Conservation (phyloP, 2,888 invertebrate genomes). For the Vanessa cardui region DNA sequence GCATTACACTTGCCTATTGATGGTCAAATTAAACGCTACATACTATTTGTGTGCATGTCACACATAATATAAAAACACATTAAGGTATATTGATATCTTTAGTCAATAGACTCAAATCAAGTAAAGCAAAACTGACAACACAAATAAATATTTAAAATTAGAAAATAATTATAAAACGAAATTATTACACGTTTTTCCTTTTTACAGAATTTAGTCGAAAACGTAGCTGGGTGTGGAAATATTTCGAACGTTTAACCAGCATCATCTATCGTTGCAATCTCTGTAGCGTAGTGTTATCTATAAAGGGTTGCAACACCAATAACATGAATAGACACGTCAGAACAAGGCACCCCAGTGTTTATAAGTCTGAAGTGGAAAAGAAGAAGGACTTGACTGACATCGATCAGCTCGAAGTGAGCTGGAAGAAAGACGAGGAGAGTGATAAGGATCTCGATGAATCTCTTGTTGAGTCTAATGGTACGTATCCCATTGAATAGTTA, state of each 20-base stretch:
- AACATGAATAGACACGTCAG: slow-evolving; percentile 76
- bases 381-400: slow-evolving; percentile 39
- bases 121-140: too few relatives aligned
- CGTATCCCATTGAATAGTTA: too few relatives aligned
- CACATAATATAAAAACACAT: too few relatives aligned
- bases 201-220: slow-evolving; percentile 61
- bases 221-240: slow-evolving; percentile 79
- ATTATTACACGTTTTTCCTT: slow-evolving; percentile 4
- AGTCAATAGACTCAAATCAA: too few relatives aligned
- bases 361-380: slow-evolving; percentile 56
- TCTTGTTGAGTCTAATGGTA: slow-evolving; percentile 32
- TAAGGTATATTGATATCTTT: too few relatives aligned
- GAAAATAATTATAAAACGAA: too few relatives aligned
- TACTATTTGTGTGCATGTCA: not conserved
- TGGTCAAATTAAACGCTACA: too few relatives aligned
- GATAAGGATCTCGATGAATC: slow-evolving; percentile 49
- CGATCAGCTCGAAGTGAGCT: slow-evolving; percentile 41
- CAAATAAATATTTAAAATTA: too few relatives aligned
- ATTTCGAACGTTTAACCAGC: slow-evolving; percentile 69
- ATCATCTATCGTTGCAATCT: slow-evolving; percentile 71
- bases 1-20: too few relatives aligned
- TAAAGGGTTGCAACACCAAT: slow-evolving; percentile 76
- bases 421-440: slow-evolving; percentile 56
- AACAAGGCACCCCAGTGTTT: slow-evolving; percentile 63
- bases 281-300: slow-evolving; percentile 71